Evolutionary conservation across 2,888 invertebrate genomes (phyloP).

Genomic region (Polymixis flavicincta): DNA sequence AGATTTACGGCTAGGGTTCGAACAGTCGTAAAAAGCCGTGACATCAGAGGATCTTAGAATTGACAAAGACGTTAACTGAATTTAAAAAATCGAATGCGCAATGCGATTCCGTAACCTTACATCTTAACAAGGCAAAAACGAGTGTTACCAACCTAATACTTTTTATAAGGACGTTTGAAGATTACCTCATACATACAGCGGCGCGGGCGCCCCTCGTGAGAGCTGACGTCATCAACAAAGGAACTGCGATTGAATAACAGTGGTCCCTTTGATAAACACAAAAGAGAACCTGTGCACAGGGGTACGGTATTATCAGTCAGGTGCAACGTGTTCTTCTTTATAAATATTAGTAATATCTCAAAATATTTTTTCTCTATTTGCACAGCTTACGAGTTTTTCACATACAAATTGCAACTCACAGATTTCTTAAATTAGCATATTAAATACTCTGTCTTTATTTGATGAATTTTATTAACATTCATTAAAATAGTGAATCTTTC

Average conservation of each 20-base stretch:
- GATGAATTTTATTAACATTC: constrained; percentile 13
- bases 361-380: constrained; percentile 31
- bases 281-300: constrained; percentile 75
- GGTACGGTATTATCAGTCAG: constrained; percentile 65
- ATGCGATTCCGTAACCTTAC: constrained; percentile 71
- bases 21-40: constrained; percentile 65
- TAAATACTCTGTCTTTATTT: neutral
- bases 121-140: constrained; percentile 69
- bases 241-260: constrained; percentile 72
- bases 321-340: constrained; percentile 50
- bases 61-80: constrained; percentile 65
- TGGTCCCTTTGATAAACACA: constrained; percentile 73
- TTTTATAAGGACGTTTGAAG: constrained; percentile 74
- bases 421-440: constrained; percentile 30
- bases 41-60: constrained; percentile 61
- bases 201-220: constrained; percentile 74
- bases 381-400: constrained; percentile 19
- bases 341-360: constrained; percentile 19
- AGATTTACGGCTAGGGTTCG: constrained; percentile 59
- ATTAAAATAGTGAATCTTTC: constrained; percentile 25
- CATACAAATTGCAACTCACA: neutral
- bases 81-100: constrained; percentile 74
- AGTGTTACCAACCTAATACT: constrained; percentile 72
- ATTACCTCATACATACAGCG: constrained; percentile 80
- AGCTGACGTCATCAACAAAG: constrained; percentile 78